These are phyloP conservation scores for Tiliqua scincoides DNA, from an alignment of 2,113 vertebrate genomes.

Conservation along the genomic window DNA sequence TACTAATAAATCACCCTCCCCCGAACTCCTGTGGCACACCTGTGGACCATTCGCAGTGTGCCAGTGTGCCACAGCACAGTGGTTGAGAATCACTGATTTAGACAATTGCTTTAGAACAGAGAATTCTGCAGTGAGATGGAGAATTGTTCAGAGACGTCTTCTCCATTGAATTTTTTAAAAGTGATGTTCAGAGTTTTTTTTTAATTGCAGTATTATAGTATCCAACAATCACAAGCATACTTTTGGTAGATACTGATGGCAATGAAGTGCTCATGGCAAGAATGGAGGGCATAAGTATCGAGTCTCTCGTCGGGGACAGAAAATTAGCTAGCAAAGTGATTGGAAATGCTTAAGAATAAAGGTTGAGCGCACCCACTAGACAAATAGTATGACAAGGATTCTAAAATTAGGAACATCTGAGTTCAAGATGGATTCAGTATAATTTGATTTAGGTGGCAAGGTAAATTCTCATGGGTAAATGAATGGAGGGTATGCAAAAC, in stretches of 20 bases:
- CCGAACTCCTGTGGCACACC: too few relatives aligned
- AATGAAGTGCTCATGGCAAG: slow-evolving; percentile 59
- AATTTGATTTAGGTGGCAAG: not conserved
- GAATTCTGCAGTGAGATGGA: slow-evolving; percentile 56
- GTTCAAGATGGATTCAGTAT: slow-evolving; percentile 39
- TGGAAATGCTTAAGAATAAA: slow-evolving; percentile 66
- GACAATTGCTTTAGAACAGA: not conserved
- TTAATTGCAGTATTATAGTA: not conserved
- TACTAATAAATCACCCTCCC: too few relatives aligned
- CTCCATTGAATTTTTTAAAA: slow-evolving; percentile 34
- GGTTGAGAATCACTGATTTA: too few relatives aligned
- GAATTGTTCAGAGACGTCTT: slow-evolving; percentile 22
- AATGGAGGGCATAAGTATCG: slow-evolving; percentile 48
- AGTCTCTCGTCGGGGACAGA: slow-evolving; percentile 57
- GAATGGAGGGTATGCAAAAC: slow-evolving; percentile 37
- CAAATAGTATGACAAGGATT: slow-evolving; percentile 49
- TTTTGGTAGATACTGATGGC: slow-evolving; percentile 61
- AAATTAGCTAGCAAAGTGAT: slow-evolving; percentile 65
- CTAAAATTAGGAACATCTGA: slow-evolving; percentile 54
- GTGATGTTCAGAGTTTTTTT: slow-evolving; percentile 37
- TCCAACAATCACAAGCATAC: slow-evolving; percentile 56
- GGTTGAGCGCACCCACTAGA: slow-evolving; percentile 63
- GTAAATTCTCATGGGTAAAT: slow-evolving; percentile 29
- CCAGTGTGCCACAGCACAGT: too few relatives aligned
- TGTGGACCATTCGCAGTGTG: too few relatives aligned